Base-by-base conservation (phyloP, 2,888 invertebrate species). In the Pelosia muscerda region DNA sequence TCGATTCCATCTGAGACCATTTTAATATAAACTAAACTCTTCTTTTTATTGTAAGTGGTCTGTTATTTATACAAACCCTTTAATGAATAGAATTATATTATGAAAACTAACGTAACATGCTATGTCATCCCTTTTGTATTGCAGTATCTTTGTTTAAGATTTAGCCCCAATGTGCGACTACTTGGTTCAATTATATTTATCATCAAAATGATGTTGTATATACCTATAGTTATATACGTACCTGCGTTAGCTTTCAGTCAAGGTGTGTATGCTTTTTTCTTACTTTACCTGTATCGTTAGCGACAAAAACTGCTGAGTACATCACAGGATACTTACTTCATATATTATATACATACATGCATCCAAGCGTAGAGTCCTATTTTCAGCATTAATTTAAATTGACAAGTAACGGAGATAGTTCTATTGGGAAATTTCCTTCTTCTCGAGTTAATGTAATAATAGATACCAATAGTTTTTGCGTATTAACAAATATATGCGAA, bases 181-280 rank as follows among this genome's bases (percentile, higher is more conserved):
- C 89, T 97, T 81, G 97, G 97, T 66, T 96, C 96, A 0, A 90
- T 96, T 59, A 95, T 97, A 84, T 97, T 97, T 84, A 92, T 97
- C 11, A 95, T 96, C 22, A 97, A 97, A 94, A 97, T 97, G 97
- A 84, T 97, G 84, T 94, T 97, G 25, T 97, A 97, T 88, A 97
- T 97, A 87, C 97, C 98, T 2, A 97, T 98, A 69, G 98, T 98
- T 0, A 96, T 98, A 72, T 98, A 98, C 88, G 98, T 98, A 6
- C 98, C 98, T 64, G 97, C 98, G 3, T 92, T 98, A 82, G 98
- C 98, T 2, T 97, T 98, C 83, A 97, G 96, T 90, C 97, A 97
- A 96, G 97, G 97, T 97, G 95, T 81, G 28, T 53, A 63, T 22
- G 23, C 22, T 34, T 34, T 53, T 23, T 15, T 38, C 6, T 31